These are phyloP conservation scores for Tapirus indicus DNA, from an alignment of 2,797 vertebrate species.

Conservation along the genomic window DNA sequence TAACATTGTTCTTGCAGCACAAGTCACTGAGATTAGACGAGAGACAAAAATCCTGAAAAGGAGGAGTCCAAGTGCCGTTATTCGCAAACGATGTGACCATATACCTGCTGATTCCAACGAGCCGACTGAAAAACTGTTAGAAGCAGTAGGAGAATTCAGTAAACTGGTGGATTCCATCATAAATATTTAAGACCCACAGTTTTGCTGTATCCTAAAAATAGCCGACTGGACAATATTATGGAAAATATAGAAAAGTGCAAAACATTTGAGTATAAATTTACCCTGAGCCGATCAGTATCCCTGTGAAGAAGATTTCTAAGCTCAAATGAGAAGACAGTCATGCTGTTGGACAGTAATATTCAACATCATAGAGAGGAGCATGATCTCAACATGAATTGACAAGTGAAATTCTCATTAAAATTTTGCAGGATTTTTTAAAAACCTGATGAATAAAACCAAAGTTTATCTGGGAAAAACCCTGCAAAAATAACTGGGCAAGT, in stretches of 20 bases:
- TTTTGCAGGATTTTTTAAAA: not conserved
- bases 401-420: not conserved
- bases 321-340: not conserved
- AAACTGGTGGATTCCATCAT: not conserved
- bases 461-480: not conserved
- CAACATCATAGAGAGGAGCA: not conserved
- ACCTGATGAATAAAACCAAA: not conserved
- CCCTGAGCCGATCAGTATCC: not conserved
- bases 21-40: not conserved
- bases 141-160: not conserved
- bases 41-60: not conserved
- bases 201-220: conserved; percentile 54
- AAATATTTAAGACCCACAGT: conserved; percentile 6
- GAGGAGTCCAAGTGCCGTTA: not conserved
- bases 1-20: not conserved
- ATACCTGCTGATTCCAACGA: not conserved
- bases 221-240: not conserved
- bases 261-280: not conserved
- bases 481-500: conserved; percentile 33
- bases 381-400: not conserved
- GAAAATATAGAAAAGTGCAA: conserved; percentile 10
- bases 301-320: not conserved
- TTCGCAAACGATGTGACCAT: not conserved
- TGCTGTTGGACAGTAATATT: not conserved
- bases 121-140: not conserved